These are phyloP conservation scores for Tribolium madens DNA, from an alignment of 1,140 invertebrate species.

Conservation along the genomic window DNA sequence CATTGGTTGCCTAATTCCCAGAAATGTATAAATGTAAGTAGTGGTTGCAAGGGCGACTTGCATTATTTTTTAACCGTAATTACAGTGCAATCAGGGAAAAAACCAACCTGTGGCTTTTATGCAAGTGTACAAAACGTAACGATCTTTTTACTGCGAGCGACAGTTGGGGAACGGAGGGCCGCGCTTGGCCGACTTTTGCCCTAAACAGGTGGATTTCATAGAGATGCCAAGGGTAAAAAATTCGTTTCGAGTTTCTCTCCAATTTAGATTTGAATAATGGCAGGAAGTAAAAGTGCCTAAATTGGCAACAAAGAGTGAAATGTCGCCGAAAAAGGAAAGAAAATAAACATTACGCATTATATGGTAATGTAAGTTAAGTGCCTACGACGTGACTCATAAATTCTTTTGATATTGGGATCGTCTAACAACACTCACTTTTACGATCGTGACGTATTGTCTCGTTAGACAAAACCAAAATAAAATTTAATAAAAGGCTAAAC, in stretches of 20 bases:
- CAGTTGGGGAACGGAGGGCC: constrained; percentile 18
- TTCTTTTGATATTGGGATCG: constrained; percentile 33
- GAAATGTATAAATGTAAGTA: constrained; percentile 24
- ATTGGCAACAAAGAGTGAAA: constrained; percentile 7
- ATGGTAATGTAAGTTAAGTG: constrained; percentile 16
- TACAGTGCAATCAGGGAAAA: constrained; percentile 31
- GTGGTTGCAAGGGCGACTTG: constrained; percentile 31
- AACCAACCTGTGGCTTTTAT: constrained; percentile 24
- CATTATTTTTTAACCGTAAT: constrained; percentile 33
- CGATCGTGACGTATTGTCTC: constrained; percentile 17
- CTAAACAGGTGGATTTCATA: constrained; percentile 24
- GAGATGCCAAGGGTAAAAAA: no score
- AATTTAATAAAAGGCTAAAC: constrained; percentile 1
- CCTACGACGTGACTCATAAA: constrained; percentile 21
- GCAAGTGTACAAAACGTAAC: constrained; percentile 37
- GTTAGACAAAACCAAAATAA: background rate
- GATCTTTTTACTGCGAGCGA: constrained; percentile 14
- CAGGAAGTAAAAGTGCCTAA: constrained; percentile 33
- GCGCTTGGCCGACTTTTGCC: background rate
- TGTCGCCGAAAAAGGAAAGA: constrained; percentile 14
- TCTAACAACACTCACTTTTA: constrained; percentile 25
- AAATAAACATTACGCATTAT: constrained; percentile 24
- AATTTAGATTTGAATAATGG: background rate
- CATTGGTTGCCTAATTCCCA: constrained; percentile 26
- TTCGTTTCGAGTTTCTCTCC: constrained; percentile 10